Percentiles rank a stretch among this genome's conserved stretches.
These are phyloP conservation scores for Vulpes vulpes DNA, from an alignment of 2,113 vertebrate genomes.

Conservation along the genomic window DNA sequence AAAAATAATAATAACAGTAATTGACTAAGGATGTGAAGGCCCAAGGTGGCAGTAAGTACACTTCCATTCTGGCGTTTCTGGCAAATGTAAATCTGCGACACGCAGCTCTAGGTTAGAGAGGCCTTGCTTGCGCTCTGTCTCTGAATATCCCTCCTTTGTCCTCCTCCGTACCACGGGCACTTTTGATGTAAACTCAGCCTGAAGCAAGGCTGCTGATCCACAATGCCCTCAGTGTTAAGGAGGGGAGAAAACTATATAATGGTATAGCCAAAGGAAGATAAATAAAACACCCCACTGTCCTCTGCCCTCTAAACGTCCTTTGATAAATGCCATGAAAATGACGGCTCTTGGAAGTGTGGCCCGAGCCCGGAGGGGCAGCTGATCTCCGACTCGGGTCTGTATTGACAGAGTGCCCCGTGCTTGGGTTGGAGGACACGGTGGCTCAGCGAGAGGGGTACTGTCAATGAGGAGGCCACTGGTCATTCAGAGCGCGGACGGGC, in stretches of 20 bases:
- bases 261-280: conserved; percentile 18
- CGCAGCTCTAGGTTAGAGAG: background rate
- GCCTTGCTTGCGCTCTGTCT: background rate
- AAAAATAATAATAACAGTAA: conserved; percentile 43
- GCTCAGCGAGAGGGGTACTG: background rate
- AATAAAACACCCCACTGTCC: background rate
- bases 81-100: background rate
- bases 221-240: background rate
- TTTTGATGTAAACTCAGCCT: background rate
- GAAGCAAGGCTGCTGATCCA: background rate
- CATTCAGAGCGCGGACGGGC: background rate
- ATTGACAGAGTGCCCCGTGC: background rate
- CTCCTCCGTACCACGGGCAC: background rate
- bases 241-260: background rate
- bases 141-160: background rate
- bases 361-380: background rate
- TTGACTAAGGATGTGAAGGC: conserved; percentile 32
- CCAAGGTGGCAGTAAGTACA: background rate
- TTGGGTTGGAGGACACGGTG: background rate
- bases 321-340: background rate
- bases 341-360: background rate
- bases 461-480: background rate
- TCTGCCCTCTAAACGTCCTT: background rate
- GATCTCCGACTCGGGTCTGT: background rate
- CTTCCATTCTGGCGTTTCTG: background rate